Conservation (phyloP, 2,113 vertebrate species). For the Tragelaphus imberbis region DNA sequence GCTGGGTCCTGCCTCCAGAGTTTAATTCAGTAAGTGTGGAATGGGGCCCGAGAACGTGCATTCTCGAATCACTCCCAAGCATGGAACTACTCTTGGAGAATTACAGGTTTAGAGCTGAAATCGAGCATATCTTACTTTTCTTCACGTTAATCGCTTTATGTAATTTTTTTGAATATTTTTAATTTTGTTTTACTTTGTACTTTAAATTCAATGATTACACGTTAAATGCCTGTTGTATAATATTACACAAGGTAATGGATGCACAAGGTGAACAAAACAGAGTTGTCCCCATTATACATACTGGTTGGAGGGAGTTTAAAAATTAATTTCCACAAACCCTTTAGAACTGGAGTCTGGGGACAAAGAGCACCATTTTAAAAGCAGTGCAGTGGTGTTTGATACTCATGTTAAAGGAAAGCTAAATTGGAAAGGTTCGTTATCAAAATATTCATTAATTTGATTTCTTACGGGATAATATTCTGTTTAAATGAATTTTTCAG, state of each 20-base stretch:
- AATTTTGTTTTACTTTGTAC: not conserved
- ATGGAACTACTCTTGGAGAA: not conserved
- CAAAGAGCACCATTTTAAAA: constrained; percentile 24
- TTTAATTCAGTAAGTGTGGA: not conserved
- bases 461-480: not conserved
- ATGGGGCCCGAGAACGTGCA: not conserved
- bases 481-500: constrained; percentile 23
- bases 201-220: not conserved
- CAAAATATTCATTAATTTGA: constrained; percentile 28
- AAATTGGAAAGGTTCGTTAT: constrained; percentile 24
- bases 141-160: not conserved
- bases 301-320: constrained; percentile 38
- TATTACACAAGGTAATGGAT: not conserved
- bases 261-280: not conserved
- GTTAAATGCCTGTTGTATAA: not conserved
- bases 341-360: constrained; percentile 2
- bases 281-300: not conserved
- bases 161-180: not conserved
- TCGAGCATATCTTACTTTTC: not conserved
- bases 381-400: not conserved
- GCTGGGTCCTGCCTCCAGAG: not conserved
- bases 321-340: not conserved
- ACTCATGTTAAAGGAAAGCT: not conserved
- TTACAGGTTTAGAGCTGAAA: not conserved
- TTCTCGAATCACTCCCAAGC: constrained; percentile 1